Evolutionary conservation across 2,888 invertebrate genomes (phyloP).

Genomic region (Megastigmus dorsalis): DNA sequence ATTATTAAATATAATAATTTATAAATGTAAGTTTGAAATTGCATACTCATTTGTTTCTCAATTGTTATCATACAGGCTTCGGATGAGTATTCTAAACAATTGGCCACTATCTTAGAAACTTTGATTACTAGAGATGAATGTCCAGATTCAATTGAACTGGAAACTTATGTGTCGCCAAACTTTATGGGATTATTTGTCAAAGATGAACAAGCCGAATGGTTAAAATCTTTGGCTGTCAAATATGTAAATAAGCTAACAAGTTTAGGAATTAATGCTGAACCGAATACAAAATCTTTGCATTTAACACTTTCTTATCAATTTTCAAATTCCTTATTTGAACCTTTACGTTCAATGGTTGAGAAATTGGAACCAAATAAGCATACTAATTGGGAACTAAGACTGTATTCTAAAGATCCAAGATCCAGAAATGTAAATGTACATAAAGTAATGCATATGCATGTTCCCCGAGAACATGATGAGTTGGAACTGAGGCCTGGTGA

Average conservation of each 20-base stretch:
- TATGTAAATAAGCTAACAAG: constrained; percentile 88
- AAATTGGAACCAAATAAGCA: constrained; percentile 78
- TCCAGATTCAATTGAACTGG: constrained; percentile 79
- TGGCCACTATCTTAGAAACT: constrained; percentile 83
- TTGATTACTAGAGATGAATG: constrained; percentile 84
- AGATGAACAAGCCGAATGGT: constrained; percentile 86
- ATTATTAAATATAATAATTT: no score
- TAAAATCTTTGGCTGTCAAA: constrained; percentile 86
- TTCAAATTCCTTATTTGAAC: constrained; percentile 81
- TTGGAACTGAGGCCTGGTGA: constrained; percentile 90
- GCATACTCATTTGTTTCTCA: constrained; percentile 6
- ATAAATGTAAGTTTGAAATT: not conserved
- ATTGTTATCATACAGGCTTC: constrained; percentile 78
- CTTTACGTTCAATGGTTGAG: constrained; percentile 84
- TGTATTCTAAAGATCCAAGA: constrained; percentile 90
- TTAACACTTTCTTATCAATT: constrained; percentile 93
- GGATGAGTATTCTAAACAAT: constrained; percentile 82
- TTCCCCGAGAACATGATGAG: constrained; percentile 87
- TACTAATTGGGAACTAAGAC: constrained; percentile 87
- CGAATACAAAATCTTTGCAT: constrained; percentile 90
- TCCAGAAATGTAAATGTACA: constrained; percentile 81
- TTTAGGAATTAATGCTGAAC: constrained; percentile 84
- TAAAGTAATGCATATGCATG: constrained; percentile 86
- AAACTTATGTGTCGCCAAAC: constrained; percentile 89
- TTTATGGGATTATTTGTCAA: constrained; percentile 94